Evolutionary conservation across 2,797 vertebrate species (phyloP), one percentile per base, ranked within the genome.

Genomic region (Leuciscus waleckii): DNA sequence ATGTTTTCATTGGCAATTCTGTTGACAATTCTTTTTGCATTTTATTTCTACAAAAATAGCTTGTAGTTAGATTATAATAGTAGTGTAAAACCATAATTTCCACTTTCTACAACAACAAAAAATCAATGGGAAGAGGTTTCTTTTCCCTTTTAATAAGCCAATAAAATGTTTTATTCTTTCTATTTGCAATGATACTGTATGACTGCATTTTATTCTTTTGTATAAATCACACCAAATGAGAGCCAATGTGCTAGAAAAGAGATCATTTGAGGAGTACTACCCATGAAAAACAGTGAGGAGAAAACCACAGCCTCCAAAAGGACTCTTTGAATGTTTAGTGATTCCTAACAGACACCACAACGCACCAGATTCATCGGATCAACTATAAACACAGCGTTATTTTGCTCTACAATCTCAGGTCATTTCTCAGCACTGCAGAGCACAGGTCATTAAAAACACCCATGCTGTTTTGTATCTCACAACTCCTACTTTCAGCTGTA

Each of bases 371-470:
- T 65, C 26, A 8, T 2, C 3, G 1, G 32, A 56, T 67, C 61
- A 67, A 41, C n/a, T 2, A 35, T 43, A 51, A 83, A 67, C 58
- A 41, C 61, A 75, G 10, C 1, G 32, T 56, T 39, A 54, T 67
- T 17, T 41, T 23, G 8, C 41, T 26, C 21, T 16, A 49, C 14
- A 67, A 17, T 2, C 35, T 58, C 39, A 69, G 65, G 74, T 43
- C 61, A 26, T 74, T 56, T 85, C 65, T 37, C 19, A 70, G 39
- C 32, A 32, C 17, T 17, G 46, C 46, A 16, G 70, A 51, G 61
- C 49, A 35, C 58, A 37, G 17, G 35, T 75, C 58, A 74, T 81
- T 81, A 68, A 75, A 85, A 68, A 81, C 9, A 43, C 63, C 13
- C 63, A 70, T 17, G 37, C 75, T 85, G 74, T 19, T 79, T 19